A percentile compares a stretch with the other conserved stretches of the same genome.
Evolutionary conservation across 2,113 vertebrate genomes (phyloP).

Genomic region (Lipophrys pholis): DNA sequence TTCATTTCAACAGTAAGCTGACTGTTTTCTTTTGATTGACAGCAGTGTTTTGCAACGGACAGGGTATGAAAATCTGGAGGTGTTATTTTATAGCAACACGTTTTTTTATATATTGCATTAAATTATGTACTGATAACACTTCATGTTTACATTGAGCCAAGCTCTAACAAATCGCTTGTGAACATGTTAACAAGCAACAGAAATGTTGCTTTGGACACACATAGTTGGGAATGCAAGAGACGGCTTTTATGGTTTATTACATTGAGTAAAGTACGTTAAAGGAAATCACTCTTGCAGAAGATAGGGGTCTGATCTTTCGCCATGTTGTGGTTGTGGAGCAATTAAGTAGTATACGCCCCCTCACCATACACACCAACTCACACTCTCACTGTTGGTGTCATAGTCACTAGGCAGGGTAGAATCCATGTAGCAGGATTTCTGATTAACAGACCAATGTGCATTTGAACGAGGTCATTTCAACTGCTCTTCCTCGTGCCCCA

Average conservation of each 20-base stretch:
- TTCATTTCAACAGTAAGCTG: constrained; percentile 7
- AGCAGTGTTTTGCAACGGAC: constrained; percentile 7
- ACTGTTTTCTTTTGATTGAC: constrained; percentile 34
- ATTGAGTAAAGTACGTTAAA: constrained; percentile 44
- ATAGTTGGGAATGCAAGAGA: constrained; percentile 23
- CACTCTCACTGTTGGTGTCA: constrained; percentile 6
- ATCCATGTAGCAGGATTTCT: constrained; percentile 49
- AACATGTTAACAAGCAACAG: constrained; percentile 49
- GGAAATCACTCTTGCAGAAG: constrained; percentile 41
- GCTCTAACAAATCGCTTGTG: constrained; percentile 1
- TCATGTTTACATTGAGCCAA: constrained; percentile 27
- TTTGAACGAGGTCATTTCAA: constrained; percentile 74
- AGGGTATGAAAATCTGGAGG: constrained; percentile 17
- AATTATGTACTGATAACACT: constrained; percentile 30
- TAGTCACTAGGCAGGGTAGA: constrained; percentile 38
- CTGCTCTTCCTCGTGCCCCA: constrained; percentile 53
- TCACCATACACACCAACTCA: not conserved
- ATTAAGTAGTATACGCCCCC: constrained; percentile 25
- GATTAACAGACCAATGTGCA: constrained; percentile 25
- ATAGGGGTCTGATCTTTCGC: constrained; percentile 25
- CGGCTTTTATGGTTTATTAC: constrained; percentile 50
- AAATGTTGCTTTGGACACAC: constrained; percentile 42
- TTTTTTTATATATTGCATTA: not conserved
- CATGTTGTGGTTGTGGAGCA: constrained; percentile 36
- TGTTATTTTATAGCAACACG: constrained; percentile 5